Evolutionary conservation across 2,797 vertebrate genomes (phyloP).

Genomic region (Arrhamphus sclerolepis): DNA sequence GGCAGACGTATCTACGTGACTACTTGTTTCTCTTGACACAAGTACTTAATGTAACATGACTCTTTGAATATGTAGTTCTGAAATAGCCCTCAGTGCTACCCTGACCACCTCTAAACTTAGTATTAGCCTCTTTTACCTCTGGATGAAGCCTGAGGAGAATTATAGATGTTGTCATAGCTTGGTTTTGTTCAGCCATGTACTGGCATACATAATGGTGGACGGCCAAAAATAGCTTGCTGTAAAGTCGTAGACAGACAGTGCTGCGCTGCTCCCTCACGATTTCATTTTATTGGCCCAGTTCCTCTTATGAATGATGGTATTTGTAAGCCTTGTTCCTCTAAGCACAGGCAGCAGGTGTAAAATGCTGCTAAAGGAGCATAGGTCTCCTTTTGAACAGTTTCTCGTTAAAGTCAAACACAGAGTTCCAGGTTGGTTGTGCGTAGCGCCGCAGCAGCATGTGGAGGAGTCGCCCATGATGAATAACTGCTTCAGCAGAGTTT

Average conservation of each 20-base stretch:
- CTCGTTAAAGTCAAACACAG: constrained; percentile 33
- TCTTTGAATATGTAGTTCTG: constrained; percentile 56
- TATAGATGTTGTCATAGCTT: constrained; percentile 75
- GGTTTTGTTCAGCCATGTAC: constrained; percentile 70
- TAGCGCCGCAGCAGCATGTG: constrained; percentile 36
- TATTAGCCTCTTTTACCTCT: constrained; percentile 50
- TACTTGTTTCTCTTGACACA: constrained; percentile 42
- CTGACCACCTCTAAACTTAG: constrained; percentile 73
- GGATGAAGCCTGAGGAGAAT: constrained; percentile 48
- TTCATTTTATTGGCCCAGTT: constrained; percentile 65
- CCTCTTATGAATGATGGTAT: constrained; percentile 59
- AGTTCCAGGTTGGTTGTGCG: constrained; percentile 31
- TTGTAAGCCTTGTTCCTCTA: constrained; percentile 17
- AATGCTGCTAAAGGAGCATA: constrained; percentile 41
- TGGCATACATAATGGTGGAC: constrained; percentile 56
- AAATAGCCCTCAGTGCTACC: constrained; percentile 56
- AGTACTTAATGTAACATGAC: constrained; percentile 58
- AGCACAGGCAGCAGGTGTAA: constrained; percentile 50
- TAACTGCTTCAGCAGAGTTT: too few relatives aligned
- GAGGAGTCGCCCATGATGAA: constrained; percentile 32
- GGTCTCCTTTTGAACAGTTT: constrained; percentile 42
- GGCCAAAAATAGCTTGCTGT: constrained; percentile 61
- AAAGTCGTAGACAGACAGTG: constrained; percentile 58
- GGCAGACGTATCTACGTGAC: constrained; percentile 35
- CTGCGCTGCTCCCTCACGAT: constrained; percentile 57